Evolutionary conservation across 2,888 invertebrate genomes (phyloP), one percentile per base, ranked within the genome.

Genomic region (Marronus borbonicus): DNA sequence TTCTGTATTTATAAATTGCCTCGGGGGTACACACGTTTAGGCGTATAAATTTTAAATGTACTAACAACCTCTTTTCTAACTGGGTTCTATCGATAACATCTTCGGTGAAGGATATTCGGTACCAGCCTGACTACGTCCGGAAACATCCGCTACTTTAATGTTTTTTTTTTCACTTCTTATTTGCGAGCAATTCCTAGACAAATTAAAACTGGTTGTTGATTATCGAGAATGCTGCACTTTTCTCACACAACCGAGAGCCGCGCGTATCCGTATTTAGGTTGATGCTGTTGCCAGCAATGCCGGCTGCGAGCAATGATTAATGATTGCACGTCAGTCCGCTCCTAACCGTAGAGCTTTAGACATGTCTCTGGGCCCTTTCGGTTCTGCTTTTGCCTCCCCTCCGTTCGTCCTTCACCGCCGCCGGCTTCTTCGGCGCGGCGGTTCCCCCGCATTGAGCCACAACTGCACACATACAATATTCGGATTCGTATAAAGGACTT

Each of bases 231-330:
- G 85, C 85, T 86, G 85, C 85, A 87, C 84, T 87, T 86, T 87
- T 87, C 86, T 86, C 86, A 85, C 85, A 85, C 52, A 69, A 83
- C 81, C 79, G 83, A 84, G 85, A 83, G 84, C 85, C 84, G 85
- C 72, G 58, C 85, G 85, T 85, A 87, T 87, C 86, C 85, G 86
- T 86, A 87, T 87, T 87, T 87, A 86, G 87, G 86, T 85, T 86
- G 86, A 85, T 86, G 87, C 86, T 86, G 87, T 86, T 86, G 86
- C 86, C 87, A 86, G 85, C 85, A 85, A 83, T 85, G 87, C 88
- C 88, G 88, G 87, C 88, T 88, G 88, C 86, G 87, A 86, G 86
- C 83, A 85, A 86, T 88, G 88, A 88, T 89, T 88, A 89, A 89
- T 89, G 89, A 88, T 89, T 81, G 83, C 83, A 82, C 84, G 88